Conservation (phyloP, 2,888 invertebrate genomes). For the Syrphus vitripennis region DNA sequence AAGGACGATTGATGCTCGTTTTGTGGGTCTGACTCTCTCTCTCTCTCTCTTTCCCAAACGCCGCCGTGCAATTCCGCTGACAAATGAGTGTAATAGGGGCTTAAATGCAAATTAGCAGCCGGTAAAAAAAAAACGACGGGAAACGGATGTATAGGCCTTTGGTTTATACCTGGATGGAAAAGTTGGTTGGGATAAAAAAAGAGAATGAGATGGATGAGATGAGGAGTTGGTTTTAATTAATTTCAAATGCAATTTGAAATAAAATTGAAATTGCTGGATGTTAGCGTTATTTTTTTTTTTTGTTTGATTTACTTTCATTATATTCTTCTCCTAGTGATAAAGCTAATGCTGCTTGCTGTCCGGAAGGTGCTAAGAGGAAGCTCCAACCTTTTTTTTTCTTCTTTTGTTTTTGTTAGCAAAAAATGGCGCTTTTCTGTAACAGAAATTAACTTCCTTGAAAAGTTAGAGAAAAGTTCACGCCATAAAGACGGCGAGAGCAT, state of each 20-base stretch:
- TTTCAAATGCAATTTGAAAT: conserved; percentile 61
- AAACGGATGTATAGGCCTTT: conserved; percentile 2
- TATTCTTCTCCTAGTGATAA: conserved; percentile 5
- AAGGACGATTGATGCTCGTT: neutral
- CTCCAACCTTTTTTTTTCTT: conserved; percentile 1
- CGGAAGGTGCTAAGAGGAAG: conserved; percentile 26
- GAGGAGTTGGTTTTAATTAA: conserved; percentile 51
- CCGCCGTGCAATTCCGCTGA: neutral
- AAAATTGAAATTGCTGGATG: conserved; percentile 51
- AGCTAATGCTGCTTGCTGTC: conserved; percentile 19
- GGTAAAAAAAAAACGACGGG: neutral
- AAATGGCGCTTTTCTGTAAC: neutral
- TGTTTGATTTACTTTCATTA: conserved; percentile 49
- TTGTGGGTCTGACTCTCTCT: neutral
- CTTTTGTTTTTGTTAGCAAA: neutral
- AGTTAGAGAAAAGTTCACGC: conserved; percentile 30
- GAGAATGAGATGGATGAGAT: no score
- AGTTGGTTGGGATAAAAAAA: neutral
- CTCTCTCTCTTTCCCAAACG: no score
- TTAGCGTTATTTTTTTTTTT: conserved; percentile 5
- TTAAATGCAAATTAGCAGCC: conserved; percentile 60
- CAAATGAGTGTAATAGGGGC: conserved; percentile 40
- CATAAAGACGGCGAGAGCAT: conserved; percentile 16
- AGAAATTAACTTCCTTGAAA: conserved; percentile 35
- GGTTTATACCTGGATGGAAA: conserved; percentile 4